Conservation (phyloP, 2,113 vertebrate genomes). For the Xyrauchen texanus region DNA sequence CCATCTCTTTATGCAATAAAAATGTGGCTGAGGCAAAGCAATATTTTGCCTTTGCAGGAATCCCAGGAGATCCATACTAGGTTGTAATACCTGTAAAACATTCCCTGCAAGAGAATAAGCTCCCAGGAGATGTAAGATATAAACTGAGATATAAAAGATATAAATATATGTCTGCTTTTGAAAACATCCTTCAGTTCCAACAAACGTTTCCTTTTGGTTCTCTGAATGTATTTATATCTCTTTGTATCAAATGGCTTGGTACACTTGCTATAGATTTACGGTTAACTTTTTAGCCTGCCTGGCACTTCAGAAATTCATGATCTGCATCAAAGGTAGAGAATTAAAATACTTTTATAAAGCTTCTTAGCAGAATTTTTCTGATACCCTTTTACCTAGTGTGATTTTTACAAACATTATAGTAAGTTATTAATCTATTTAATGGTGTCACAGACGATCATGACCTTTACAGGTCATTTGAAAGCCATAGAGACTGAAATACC, state of each 20-base stretch:
- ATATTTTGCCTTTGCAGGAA: constrained; percentile 66
- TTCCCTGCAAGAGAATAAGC: constrained; percentile 60
- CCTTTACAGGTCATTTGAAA: constrained; percentile 21
- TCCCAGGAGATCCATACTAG: constrained; percentile 63
- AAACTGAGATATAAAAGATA: constrained; percentile 41
- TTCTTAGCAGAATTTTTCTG: constrained; percentile 4
- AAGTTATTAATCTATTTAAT: constrained; percentile 11
- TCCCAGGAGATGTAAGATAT: constrained; percentile 67
- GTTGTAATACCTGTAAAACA: constrained; percentile 71
- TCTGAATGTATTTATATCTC: constrained; percentile 48
- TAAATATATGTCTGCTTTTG: too few species aligned
- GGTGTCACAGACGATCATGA: neutral
- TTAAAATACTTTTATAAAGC: constrained; percentile 20
- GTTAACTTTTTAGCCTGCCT: constrained; percentile 34
- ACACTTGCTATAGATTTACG: constrained; percentile 40
- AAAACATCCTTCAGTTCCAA: constrained; percentile 38
- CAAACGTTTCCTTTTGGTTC: constrained; percentile 49
- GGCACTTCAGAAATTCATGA: constrained; percentile 28
- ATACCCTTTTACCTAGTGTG: neutral
- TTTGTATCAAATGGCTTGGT: constrained; percentile 43
- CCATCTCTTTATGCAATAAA: constrained; percentile 41
- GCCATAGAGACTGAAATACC: neutral
- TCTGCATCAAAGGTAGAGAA: constrained; percentile 23
- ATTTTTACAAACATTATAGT: neutral
- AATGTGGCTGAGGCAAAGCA: constrained; percentile 63